These are phyloP conservation scores for Zaprionus kolodkinae DNA, from an alignment of 1,140 invertebrate genomes.

Conservation along the genomic window DNA sequence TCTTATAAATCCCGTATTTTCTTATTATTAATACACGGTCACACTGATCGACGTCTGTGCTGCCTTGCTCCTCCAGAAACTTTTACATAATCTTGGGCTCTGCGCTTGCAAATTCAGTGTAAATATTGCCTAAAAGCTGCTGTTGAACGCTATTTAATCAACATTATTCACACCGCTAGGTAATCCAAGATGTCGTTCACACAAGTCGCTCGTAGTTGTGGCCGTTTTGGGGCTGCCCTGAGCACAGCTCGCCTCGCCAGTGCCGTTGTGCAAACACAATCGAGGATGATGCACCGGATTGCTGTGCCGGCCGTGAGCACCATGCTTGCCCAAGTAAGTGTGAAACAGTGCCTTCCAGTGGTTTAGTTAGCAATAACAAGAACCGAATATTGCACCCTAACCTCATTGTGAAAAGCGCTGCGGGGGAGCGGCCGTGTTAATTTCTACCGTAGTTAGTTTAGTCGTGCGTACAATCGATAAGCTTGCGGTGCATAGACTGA, in stretches of 20 bases:
- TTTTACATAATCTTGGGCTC: conserved; percentile 76
- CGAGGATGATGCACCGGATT: conserved; percentile 74
- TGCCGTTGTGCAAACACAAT: conserved; percentile 59
- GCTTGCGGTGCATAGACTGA: background rate
- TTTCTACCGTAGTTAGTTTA: conserved; percentile 1
- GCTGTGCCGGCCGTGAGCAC: conserved; percentile 64
- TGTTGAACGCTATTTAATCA: conserved; percentile 13
- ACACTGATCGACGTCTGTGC: conserved; percentile 34
- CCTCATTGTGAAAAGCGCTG: conserved; percentile 60
- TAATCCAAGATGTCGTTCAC: conserved; percentile 71
- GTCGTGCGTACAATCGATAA: conserved; percentile 4
- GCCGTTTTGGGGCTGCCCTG: conserved; percentile 71
- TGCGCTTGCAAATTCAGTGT: conserved; percentile 61
- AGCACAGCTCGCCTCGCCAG: conserved; percentile 63
- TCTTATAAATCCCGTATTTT: background rate
- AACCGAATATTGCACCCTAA: conserved; percentile 52
- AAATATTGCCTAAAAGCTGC: conserved; percentile 56
- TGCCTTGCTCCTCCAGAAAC: conserved; percentile 67
- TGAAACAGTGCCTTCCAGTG: background rate
- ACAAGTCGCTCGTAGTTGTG: conserved; percentile 79
- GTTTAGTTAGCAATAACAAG: background rate
- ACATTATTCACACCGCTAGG: conserved; percentile 45
- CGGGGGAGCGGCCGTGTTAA: background rate
- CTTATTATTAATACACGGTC: conserved; percentile 1
- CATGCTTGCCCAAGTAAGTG: conserved; percentile 73